Evolutionary conservation across 1,140 invertebrate genomes (phyloP), one percentile per base, ranked within the genome.

Genomic region (Pectinophora gossypiella): DNA sequence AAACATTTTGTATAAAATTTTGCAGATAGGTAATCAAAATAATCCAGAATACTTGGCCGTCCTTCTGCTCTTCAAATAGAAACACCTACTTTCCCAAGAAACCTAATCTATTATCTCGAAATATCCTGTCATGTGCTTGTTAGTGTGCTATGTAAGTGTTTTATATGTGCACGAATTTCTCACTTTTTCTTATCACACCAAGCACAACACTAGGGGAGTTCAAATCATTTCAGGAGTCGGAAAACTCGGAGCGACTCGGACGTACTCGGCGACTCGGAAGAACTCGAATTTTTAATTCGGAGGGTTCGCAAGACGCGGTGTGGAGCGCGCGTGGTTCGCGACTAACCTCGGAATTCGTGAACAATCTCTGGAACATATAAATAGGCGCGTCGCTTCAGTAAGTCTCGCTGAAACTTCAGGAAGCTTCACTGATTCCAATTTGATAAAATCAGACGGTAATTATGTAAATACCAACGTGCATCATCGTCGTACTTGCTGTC

Each of bases 311-410:
- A 54, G 53, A 51, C 47, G 60, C 59, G 59, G 18, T 48, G 21
- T 15, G 18, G 59, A 48, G 56, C 72, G 66, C 78, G 81, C 68
- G 61, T 70, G 56, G 55, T 58, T 61, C 66, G 57, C 62, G 68
- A 85, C 82, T 85, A 81, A 49, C 64, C 38, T 54, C 68, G 79
- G 77, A 81, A 77, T 82, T 81, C 76, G 59, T 51, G 70, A 67
- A 77, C 67, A 72, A 70, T 75, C 64, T 72, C 79, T 85, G 76
- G 81, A 85, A 80, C 68, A 74, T 82, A 85, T 81, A 83, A 83
- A 85, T 83, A 83, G 78, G 66, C 64, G 64, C 67, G 72, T 68
- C 68, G 66, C 61, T 65, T 52, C 62, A 55, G 51, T 61, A 51
- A n/a, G 27, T 2, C 27, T 32, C 1, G 27, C 27, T 32, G 27